Evolutionary conservation across 37 sponge, comb jelly and placozoan genomes (phyloP).

Genomic region (Hormiphora californensis): DNA sequence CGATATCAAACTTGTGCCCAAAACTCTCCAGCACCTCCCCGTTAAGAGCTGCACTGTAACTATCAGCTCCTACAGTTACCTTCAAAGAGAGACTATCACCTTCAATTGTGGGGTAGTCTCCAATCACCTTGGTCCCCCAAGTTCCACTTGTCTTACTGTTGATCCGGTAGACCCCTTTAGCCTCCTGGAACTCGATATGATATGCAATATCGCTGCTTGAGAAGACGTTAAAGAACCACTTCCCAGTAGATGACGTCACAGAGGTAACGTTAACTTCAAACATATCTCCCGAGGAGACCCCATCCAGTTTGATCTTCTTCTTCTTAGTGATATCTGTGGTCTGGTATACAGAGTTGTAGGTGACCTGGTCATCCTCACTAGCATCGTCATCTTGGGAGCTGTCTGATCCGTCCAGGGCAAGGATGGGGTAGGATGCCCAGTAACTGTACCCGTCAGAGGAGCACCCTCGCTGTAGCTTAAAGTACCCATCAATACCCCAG

Average conservation of each 20-base stretch:
- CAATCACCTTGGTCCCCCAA: background rate
- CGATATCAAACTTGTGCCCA: background rate
- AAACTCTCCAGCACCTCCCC: background rate
- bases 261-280: background rate
- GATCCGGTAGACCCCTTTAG: background rate
- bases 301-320: background rate
- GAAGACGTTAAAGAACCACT: background rate
- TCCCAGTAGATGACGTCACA: background rate
- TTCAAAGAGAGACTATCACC: background rate
- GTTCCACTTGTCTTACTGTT: background rate
- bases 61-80: background rate
- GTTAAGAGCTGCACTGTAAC: background rate
- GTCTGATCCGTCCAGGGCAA: background rate
- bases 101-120: background rate
- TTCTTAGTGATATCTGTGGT: background rate
- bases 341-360: background rate
- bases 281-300: background rate
- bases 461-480: conserved; percentile 4
- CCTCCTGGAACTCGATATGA: background rate
- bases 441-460: background rate
- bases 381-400: conserved; percentile 18
- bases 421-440: conserved; percentile 13
- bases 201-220: background rate
- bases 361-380: background rate
- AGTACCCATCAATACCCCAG: background rate